phyloP scores from a whole-genome alignment of 2,888 invertebrate species.

The Ferrisia virgata region DNA sequence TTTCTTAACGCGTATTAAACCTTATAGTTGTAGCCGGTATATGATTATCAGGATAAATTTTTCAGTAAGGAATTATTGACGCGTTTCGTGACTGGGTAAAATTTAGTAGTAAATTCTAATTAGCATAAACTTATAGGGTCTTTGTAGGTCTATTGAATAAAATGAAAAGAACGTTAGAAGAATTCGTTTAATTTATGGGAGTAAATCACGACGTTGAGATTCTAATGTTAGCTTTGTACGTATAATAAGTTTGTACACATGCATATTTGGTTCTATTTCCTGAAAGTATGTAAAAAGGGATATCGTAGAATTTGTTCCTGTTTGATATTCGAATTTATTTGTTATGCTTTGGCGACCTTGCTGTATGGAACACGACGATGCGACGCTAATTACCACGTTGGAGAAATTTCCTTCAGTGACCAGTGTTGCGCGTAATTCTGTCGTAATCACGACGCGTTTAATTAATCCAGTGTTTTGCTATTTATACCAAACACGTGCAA shows the following conservation, averaged over 20 bases:
- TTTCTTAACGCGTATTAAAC: no score
- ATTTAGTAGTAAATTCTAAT: not conserved
- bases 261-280: no score
- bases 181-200: not conserved
- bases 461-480: not conserved
- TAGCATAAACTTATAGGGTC: not conserved
- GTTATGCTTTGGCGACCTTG: not conserved
- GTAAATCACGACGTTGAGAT: not conserved
- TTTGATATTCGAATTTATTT: not conserved
- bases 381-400: not conserved
- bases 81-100: not conserved
- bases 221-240: not conserved
- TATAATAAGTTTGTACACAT: no score
- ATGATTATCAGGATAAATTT: not conserved
- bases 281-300: not conserved
- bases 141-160: no score
- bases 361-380: not conserved
- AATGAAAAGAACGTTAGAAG: not conserved
- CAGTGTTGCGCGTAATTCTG: not conserved
- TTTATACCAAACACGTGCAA: not conserved
- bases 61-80: no score
- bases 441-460: not conserved
- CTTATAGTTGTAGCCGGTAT: no score
- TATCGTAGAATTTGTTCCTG: not conserved
- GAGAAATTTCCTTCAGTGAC: not conserved